Conservation (phyloP, 2,888 invertebrate species). For the Sesia bembeciformis region DNA sequence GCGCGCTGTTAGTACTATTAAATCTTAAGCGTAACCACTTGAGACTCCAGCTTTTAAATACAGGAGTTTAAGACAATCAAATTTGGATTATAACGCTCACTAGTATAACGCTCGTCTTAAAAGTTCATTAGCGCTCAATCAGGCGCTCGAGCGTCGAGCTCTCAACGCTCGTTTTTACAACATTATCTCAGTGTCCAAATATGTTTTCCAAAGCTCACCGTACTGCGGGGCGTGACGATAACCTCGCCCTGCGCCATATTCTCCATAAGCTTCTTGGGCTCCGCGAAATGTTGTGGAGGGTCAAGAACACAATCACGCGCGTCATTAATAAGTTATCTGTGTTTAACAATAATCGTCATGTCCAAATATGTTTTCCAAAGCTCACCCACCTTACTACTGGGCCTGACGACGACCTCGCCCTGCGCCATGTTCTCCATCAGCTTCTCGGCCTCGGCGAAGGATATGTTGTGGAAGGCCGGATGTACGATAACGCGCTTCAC, state of each 20-base stretch:
- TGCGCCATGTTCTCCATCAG: slow-evolving; percentile 94
- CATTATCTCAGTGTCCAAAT: no score
- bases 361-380: no score
- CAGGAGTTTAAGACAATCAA: no score
- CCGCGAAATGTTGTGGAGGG: slow-evolving; percentile 97
- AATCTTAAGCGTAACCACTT: no score
- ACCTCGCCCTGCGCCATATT: slow-evolving; percentile 97
- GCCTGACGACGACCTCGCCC: slow-evolving; percentile 96
- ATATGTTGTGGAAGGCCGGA: slow-evolving; percentile 97
- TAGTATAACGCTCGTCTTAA: no score
- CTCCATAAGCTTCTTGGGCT: slow-evolving; percentile 93
- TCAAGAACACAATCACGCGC: slow-evolving; percentile 97
- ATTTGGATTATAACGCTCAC: no score
- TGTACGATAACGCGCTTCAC: slow-evolving; percentile 98
- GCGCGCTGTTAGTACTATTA: no score
- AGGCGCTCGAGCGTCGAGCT: no score
- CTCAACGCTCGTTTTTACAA: no score
- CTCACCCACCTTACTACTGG: slow-evolving; percentile 88
- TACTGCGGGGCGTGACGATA: slow-evolving; percentile 96
- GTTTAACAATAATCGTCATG: no score
- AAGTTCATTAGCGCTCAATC: no score
- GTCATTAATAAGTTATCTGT: slow-evolving; percentile 66
- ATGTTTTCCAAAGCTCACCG: slow-evolving; percentile 47
- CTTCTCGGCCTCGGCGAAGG: slow-evolving; percentile 93
- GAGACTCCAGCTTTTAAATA: no score